Base-by-base conservation (phyloP, 1,140 invertebrate genomes). In the Caenorhabditis inopinata region DNA sequence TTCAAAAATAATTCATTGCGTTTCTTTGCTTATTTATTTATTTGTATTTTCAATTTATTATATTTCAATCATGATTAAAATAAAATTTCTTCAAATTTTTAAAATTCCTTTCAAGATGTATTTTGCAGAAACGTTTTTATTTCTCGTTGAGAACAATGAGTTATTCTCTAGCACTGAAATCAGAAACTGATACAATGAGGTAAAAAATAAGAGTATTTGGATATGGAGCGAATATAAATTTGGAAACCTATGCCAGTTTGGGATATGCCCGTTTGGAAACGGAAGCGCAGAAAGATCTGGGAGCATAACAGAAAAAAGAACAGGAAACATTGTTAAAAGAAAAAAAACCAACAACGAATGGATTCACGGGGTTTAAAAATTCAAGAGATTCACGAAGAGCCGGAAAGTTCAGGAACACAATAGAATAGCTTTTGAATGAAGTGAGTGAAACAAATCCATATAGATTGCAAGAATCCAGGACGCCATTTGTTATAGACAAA, bases 391-490 rank as follows among this genome's bases (percentile, higher is more conserved):
- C 32, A 42, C 7, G 29, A 73, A 46, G 77, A 53, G 45, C 49
- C 12, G 27, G 49, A 38, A 18, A 46, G 29, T 74, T 78, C 82
- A 6, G 82, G 79, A 5, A 83, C 73, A 74, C 82, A 83, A 49
- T 73, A 83, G n/a, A 83, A 68, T 2, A 83, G 23, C 38, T 83
- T 83, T 25, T 83, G 82, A 7, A 76, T 79, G 81, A 74, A 83
- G 35, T 78, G 80, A 29, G 81, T 83, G 25, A 83, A 73, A 21
- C 23, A 58, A 87, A 87, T 68, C 85, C 85, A 87, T 12, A 74
- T 48, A 6, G 45, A 45, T 18, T 85, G 32, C 0, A 88, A 18
- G 42, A 74, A 62, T 16, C 47, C 35, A 11, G 86, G 87, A 45
- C 84, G 87, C 14, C 29, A 53, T 27, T 79, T 29, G 16, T 38